Conservation (phyloP, 1,140 invertebrate genomes). For the Neodiprion lecontei region DNA sequence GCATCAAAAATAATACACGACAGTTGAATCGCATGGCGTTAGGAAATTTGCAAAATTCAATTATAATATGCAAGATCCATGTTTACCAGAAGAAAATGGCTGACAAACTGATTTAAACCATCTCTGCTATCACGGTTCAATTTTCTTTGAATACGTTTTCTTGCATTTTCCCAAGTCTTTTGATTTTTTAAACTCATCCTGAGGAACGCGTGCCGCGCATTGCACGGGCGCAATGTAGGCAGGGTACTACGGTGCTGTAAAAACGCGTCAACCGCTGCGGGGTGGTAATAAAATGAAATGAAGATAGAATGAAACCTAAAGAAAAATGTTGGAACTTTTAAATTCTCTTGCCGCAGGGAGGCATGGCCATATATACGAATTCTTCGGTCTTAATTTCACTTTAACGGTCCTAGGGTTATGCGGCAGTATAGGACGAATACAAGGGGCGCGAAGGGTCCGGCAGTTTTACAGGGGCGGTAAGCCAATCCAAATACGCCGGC, state of each 20-base stretch:
- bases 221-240: too few species aligned
- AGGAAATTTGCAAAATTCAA: too few species aligned
- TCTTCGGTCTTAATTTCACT: neutral
- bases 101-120: too few species aligned
- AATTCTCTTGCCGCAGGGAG: neutral
- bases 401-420: neutral
- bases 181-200: too few species aligned
- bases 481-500: neutral
- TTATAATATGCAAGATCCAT: too few species aligned
- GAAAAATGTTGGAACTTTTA: neutral
- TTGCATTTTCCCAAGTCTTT: too few species aligned
- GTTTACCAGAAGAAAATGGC: too few species aligned
- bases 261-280: neutral
- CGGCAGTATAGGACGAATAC: neutral
- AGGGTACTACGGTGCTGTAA: too few species aligned
- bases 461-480: neutral
- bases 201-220: too few species aligned
- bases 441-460: neutral
- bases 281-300: neutral
- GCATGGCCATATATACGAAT: neutral
- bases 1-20: too few species aligned
- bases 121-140: too few species aligned
- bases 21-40: neutral
- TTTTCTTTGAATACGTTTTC: too few species aligned
- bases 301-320: neutral